These are phyloP conservation scores for Lagopus muta DNA, from an alignment of 2,113 vertebrate genomes.

Conservation along the genomic window DNA sequence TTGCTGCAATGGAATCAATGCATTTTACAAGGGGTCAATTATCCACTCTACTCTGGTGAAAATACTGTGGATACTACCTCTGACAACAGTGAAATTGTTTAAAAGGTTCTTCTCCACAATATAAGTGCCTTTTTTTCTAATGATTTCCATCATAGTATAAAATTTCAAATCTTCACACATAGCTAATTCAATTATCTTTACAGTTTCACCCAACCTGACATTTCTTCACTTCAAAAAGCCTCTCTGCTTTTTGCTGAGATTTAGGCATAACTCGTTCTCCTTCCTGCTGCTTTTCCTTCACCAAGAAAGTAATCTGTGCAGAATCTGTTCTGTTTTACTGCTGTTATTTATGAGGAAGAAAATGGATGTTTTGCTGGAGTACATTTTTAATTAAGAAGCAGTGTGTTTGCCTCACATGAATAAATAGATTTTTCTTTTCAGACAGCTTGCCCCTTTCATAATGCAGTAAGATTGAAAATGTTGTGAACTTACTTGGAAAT, in stretches of 20 bases:
- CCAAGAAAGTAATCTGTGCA: not conserved
- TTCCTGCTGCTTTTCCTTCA: not conserved
- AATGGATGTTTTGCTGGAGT: not conserved
- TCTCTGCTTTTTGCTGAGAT: not conserved
- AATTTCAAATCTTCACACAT: not conserved
- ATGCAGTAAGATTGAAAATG: not conserved
- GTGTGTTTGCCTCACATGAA: not conserved
- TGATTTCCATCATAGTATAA: not conserved
- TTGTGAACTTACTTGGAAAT: not conserved
- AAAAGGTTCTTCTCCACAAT: not conserved
- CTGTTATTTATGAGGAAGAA: not conserved
- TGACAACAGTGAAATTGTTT: not conserved
- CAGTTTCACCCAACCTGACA: not conserved
- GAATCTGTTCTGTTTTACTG: not conserved
- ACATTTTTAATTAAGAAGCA: not conserved
- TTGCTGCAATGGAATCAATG: not conserved
- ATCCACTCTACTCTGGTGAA: not conserved
- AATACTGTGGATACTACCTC: not conserved
- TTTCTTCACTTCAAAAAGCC: not conserved
- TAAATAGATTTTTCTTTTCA: not conserved
- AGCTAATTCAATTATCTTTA: not conserved
- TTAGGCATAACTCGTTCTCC: accelerated
- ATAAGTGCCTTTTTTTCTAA: not conserved
- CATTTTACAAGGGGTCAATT: not conserved
- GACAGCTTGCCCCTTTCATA: not conserved